Evolutionary conservation across 2,888 invertebrate genomes (phyloP).

Genomic region (Trypoxylon attenuatum): DNA sequence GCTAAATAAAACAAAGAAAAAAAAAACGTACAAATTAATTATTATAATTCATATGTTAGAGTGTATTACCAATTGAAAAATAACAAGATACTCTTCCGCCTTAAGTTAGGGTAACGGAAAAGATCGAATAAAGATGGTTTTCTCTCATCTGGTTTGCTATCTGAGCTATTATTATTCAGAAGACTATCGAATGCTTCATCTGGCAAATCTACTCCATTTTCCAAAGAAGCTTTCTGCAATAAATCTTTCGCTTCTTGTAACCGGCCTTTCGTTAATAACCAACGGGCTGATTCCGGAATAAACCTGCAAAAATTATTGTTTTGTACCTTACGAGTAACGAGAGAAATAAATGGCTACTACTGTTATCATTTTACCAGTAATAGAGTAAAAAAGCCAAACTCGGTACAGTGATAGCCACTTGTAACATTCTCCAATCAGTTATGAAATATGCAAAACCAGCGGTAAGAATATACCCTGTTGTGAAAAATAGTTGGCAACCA

Average conservation of each 20-base stretch:
- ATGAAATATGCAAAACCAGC: conserved; percentile 82
- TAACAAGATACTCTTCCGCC: conserved; percentile 80
- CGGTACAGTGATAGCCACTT: conserved; percentile 82
- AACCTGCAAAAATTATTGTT: conserved; percentile 76
- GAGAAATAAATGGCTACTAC: neutral
- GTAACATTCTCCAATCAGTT: conserved; percentile 82
- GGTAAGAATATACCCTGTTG: conserved; percentile 82
- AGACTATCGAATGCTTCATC: conserved; percentile 77
- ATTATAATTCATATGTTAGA: neutral
- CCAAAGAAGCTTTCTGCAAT: conserved; percentile 80
- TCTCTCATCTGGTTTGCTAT: conserved; percentile 66
- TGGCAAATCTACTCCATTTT: conserved; percentile 79
- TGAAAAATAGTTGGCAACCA: conserved; percentile 85
- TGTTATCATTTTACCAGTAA: conserved; percentile 77
- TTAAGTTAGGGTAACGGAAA: conserved; percentile 80
- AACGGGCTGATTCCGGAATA: conserved; percentile 85
- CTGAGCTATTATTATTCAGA: conserved; percentile 73
- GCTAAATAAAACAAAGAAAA: too few species aligned
- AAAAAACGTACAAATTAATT: neutral
- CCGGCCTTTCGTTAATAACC: conserved; percentile 81
- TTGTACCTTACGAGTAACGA: neutral
- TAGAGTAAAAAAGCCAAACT: conserved; percentile 81
- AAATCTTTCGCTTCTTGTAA: conserved; percentile 79
- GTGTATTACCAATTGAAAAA: conserved; percentile 83
- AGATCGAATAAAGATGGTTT: conserved; percentile 78